Conservation (phyloP, 2,113 vertebrate genomes). For the Eira barbara region DNA sequence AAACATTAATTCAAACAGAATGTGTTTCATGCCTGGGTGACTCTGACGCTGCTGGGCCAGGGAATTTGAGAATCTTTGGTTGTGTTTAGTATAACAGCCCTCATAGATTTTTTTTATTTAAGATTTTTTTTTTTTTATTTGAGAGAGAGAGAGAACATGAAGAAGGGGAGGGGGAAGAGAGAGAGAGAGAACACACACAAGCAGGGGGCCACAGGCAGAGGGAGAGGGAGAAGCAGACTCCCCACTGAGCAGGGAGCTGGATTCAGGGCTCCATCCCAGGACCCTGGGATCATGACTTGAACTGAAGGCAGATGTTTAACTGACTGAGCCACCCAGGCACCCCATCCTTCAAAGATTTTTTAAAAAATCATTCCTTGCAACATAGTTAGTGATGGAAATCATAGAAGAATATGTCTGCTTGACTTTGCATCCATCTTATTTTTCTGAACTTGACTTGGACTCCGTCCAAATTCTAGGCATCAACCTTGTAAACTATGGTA, state of each 20-base stretch:
- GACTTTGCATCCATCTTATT: neutral
- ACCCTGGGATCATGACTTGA: too few relatives aligned
- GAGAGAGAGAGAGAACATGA: too few relatives aligned
- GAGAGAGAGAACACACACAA: too few relatives aligned
- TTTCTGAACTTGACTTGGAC: slow-evolving; percentile 19
- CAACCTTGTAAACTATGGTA: neutral
- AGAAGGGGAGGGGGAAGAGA: too few relatives aligned
- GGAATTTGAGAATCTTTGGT: neutral
- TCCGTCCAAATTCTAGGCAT: neutral
- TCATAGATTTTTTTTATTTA: too few relatives aligned
- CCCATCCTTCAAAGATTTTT: neutral
- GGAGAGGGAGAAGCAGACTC: too few relatives aligned
- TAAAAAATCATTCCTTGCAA: neutral
- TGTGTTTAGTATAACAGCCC: neutral
- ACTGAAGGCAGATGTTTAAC: neutral
- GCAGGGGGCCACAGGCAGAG: too few relatives aligned
- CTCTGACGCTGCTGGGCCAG: neutral
- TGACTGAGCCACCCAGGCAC: neutral
- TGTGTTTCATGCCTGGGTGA: neutral
- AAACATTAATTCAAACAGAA: neutral
- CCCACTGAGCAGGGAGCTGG: too few relatives aligned
- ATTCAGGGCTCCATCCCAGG: too few relatives aligned
- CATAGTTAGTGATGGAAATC: neutral
- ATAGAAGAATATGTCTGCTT: neutral
- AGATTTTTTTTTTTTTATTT: too few relatives aligned